Base-by-base conservation (phyloP, 2,113 vertebrate genomes). In the Eublepharis macularius region DNA sequence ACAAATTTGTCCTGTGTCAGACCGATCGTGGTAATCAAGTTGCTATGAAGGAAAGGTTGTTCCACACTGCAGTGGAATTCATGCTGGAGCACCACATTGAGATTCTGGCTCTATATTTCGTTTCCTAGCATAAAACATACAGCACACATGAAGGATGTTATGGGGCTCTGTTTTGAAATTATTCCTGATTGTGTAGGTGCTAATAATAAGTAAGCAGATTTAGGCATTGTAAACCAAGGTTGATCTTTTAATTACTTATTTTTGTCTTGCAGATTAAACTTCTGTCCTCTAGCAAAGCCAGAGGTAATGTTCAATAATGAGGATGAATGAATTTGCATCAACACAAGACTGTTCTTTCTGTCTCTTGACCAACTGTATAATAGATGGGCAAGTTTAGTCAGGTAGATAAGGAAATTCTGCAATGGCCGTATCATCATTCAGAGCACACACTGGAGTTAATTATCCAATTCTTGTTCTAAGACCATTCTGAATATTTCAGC, bases 191-290 rank as follows among this genome's bases (percentile, higher is more conserved):
- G 70, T 57, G 17, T 17, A 12, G 19, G 43, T 24, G 68, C 16
- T 39, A 57, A 49, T 75, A 76, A 41, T n/a, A 80, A n/a, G 63
- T n/a, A 77, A 70, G n/a, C 87, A 70, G 32, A 7, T 4, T 41
- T 54, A 60, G 16, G 63, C 73, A 76, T 76, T 60, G 41, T 41
- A 78, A 78, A 14, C 2, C 41, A 90, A 72, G 75, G 16, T 57
- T 47, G 0, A 14, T 80, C 3, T 66, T 75, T 83, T 54, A 82
- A 29, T 88, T 68, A 78, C 43, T 36, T 76, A 51, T 73, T 1
- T 63, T 73, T 87, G 91, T 54, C 70, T 95, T 94, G 36, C 94
- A 97, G 96, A 95, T 94, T 89, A 95, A 92, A 34, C 92, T 88
- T 36, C 39, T 97, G 45, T 92, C 93, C 43, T 78, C 90, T 76